Conservation (phyloP, 2,113 vertebrate species). For the zebrafish (Danio rerio) region GRCz12tu NC_133187.1:37840001-37840500, state of each 20-base stretch:
- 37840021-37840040: conserved; percentile 60
- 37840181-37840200: too few species aligned
- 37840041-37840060: conserved; percentile 72
- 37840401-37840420: neutral
- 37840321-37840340: conserved; percentile 61
- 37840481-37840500: too few species aligned
- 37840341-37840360: conserved; percentile 61
- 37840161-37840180: too few species aligned
- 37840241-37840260: conserved; percentile 68
- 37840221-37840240: conserved; percentile 62
- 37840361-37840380: conserved; percentile 71
- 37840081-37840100: conserved; percentile 58
- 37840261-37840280: conserved; percentile 65
- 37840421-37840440: neutral
- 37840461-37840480: too few species aligned
- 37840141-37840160: too few species aligned
- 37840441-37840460: too few species aligned
- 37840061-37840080: conserved; percentile 71
- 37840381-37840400: conserved; percentile 73
- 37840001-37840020: conserved; percentile 51
- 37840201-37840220: conserved; percentile 69
- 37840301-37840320: conserved; percentile 64
- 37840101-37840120: neutral
- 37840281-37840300: conserved; percentile 73
- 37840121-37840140: too few species aligned